These are phyloP conservation scores for Mythimna loreyi DNA, from an alignment of 2,888 invertebrate genomes.

Conservation along the genomic window DNA sequence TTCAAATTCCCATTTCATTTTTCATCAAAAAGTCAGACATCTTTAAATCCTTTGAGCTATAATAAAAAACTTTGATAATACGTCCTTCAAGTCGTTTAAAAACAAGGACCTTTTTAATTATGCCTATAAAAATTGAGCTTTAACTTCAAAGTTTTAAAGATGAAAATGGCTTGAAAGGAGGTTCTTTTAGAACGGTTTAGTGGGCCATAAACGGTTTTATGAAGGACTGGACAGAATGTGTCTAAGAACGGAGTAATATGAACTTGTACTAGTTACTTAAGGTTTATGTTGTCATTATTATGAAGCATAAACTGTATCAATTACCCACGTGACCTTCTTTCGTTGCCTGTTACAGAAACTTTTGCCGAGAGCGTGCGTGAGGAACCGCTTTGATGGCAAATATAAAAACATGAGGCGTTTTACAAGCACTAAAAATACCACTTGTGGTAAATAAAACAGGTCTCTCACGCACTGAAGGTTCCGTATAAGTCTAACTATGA, in stretches of 20 bases:
- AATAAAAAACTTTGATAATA: conserved; percentile 38
- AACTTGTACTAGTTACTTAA: conserved; percentile 51
- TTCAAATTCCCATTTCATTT: not conserved
- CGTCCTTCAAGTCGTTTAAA: conserved; percentile 35
- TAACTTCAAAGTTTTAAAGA: conserved; percentile 14
- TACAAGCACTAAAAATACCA: not conserved
- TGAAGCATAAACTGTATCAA: conserved; percentile 34
- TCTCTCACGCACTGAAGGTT: too few relatives aligned
- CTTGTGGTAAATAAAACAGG: not conserved
- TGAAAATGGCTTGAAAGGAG: conserved; percentile 46
- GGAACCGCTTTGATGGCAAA: conserved; percentile 5
- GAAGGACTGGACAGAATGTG: conserved; percentile 38
- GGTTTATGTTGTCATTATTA: conserved; percentile 46
- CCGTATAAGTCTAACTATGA: too few relatives aligned
- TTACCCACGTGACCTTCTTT: conserved; percentile 20
- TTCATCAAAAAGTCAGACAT: not conserved
- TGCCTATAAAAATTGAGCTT: conserved; percentile 37
- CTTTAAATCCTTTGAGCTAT: conserved; percentile 8
- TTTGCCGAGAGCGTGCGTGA: conserved; percentile 2
- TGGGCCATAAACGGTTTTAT: conserved; percentile 56
- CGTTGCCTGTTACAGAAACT: conserved; percentile 11
- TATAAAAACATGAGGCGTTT: conserved; percentile 15
- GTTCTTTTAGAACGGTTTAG: conserved; percentile 38
- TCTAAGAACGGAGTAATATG: conserved; percentile 32
- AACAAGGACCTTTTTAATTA: conserved; percentile 25